A percentile compares a stretch with the other conserved stretches of the same genome.
These are phyloP conservation scores for Sinocyclocheilus grahami DNA, from an alignment of 2,113 vertebrate species.

Conservation along the genomic window DNA sequence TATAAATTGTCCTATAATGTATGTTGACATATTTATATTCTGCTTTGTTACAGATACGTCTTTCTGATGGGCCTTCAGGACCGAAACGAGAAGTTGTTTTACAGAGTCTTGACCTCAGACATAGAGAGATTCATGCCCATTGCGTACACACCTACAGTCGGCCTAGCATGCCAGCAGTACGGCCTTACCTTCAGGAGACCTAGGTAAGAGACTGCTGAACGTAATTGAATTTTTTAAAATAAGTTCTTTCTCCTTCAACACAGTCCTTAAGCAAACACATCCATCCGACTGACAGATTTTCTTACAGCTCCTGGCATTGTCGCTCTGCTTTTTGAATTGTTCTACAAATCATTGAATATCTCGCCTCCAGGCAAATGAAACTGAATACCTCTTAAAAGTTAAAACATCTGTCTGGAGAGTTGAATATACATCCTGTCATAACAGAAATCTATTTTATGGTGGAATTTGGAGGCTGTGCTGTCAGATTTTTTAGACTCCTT, in stretches of 20 bases:
- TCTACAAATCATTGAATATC: constrained; percentile 3
- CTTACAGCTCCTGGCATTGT: not conserved
- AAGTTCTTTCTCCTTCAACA: constrained; percentile 10
- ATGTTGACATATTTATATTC: not conserved
- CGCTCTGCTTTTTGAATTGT: not conserved
- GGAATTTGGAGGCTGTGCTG: not conserved
- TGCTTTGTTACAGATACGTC: constrained; percentile 82
- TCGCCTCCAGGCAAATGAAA: constrained; percentile 31
- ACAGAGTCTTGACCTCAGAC: constrained; percentile 86
- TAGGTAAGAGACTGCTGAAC: constrained; percentile 76
- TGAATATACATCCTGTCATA: constrained; percentile 12
- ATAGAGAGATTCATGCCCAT: constrained; percentile 95
- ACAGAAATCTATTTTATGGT: constrained; percentile 15
- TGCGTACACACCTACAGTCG: constrained; percentile 96
- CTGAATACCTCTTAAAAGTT: constrained; percentile 15
- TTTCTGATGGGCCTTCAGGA: constrained; percentile 96
- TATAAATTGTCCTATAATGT: not conserved
- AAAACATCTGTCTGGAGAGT: constrained; percentile 27
- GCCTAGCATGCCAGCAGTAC: constrained; percentile 93
- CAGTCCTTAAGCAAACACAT: not conserved
- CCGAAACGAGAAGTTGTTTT: constrained; percentile 95
- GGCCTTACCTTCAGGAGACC: constrained; percentile 90
- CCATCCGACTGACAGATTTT: not conserved
- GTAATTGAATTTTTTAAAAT: constrained; percentile 14
- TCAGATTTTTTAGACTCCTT: not conserved